A percentile compares a stretch with the other conserved stretches of the same genome.
Evolutionary conservation across 2,113 vertebrate genomes (phyloP).

Genomic region (Dolichotis patagonum): DNA sequence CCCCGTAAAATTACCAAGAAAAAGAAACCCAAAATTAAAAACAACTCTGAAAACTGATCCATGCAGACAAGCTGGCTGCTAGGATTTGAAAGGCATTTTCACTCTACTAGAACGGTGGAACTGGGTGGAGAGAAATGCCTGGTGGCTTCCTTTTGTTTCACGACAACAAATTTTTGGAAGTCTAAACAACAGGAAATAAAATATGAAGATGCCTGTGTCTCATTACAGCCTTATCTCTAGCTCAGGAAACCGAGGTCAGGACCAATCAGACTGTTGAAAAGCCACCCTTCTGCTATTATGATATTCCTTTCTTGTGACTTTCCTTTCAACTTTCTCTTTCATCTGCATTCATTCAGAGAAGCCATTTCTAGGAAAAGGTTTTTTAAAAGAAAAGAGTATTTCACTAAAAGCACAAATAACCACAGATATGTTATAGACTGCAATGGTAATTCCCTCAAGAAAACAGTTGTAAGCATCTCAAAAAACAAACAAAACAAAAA

Average conservation of each 20-base stretch:
- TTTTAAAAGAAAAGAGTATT: not conserved
- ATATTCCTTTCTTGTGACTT: constrained; percentile 33
- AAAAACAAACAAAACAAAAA: not conserved
- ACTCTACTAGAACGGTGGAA: not conserved
- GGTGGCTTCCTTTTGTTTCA: constrained; percentile 5
- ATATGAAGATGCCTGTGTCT: constrained; percentile 38
- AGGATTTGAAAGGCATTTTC: constrained; percentile 28
- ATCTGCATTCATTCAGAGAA: constrained; percentile 30
- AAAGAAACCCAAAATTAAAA: constrained; percentile 64
- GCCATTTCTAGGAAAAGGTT: not conserved
- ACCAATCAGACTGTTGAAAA: not conserved
- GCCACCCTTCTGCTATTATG: not conserved
- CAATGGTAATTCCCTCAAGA: not conserved
- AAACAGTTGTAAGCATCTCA: not conserved
- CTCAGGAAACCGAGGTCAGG: constrained; percentile 8
- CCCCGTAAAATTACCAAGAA: constrained; percentile 60
- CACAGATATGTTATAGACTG: not conserved
- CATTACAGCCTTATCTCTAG: not conserved
- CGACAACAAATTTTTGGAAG: constrained; percentile 22
- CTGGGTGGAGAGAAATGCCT: constrained; percentile 30
- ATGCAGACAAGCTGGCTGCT: constrained; percentile 38
- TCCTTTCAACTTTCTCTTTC: constrained; percentile 33
- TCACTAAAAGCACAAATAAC: not conserved
- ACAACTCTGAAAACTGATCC: constrained; percentile 62
- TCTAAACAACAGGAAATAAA: constrained; percentile 49